A percentile compares a stretch with the other conserved stretches of the same genome.
Conservation (phyloP, 1,140 invertebrate species). For the Bombus haemorrhoidalis region DNA sequence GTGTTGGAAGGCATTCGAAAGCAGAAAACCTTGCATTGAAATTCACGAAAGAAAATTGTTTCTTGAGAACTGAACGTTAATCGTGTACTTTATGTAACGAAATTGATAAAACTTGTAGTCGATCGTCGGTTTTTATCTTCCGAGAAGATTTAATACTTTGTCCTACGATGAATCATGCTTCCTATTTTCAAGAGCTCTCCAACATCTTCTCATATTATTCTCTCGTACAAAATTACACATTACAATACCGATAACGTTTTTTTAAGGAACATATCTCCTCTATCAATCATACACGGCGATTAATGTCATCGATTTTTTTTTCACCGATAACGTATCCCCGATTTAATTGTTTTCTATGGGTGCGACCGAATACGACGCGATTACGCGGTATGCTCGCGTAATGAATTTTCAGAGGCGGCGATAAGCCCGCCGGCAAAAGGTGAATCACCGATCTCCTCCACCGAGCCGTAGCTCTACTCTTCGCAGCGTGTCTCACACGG, state of each 20-base stretch:
- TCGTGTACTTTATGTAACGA: no score
- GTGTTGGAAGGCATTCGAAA: no score
- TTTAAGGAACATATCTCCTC: no score
- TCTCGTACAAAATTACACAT: neutral
- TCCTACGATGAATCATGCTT: neutral
- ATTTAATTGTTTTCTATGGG: neutral
- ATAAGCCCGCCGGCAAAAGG: slow-evolving; percentile 2
- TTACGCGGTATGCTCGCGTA: neutral
- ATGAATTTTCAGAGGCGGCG: slow-evolving; percentile 41
- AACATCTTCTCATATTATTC: neutral
- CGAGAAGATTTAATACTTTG: neutral
- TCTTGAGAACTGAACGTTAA: no score
- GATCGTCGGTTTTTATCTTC: no score
- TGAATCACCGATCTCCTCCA: slow-evolving; percentile 49
- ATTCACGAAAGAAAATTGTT: no score
- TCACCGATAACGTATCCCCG: neutral
- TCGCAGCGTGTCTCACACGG: slow-evolving; percentile 25
- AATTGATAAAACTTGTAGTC: no score
- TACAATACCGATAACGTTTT: neutral
- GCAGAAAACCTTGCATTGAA: no score
- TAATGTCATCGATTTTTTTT: neutral
- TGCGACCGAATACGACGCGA: neutral
- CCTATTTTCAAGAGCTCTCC: neutral
- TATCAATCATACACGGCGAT: neutral
- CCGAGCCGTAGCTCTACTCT: neutral